These are phyloP conservation scores for Kryptolebias marmoratus DNA, from an alignment of 2,113 vertebrate genomes.

Conservation along the genomic window DNA sequence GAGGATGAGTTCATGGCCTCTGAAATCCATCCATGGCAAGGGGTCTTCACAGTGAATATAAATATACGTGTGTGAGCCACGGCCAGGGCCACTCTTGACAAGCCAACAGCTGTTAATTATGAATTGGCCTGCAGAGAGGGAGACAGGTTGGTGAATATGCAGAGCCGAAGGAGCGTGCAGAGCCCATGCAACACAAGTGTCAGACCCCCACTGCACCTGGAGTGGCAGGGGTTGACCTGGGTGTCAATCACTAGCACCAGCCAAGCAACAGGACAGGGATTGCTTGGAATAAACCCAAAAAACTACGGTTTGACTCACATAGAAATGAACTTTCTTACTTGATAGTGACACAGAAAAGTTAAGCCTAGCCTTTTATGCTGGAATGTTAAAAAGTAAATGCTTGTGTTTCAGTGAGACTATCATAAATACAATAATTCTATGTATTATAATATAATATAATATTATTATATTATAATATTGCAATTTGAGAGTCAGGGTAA, in stretches of 20 bases:
- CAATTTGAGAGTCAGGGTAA: background rate
- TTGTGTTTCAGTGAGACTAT: background rate
- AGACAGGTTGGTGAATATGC: constrained; percentile 84
- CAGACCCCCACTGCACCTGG: constrained; percentile 78
- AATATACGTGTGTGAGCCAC: constrained; percentile 80
- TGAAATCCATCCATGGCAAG: constrained; percentile 78
- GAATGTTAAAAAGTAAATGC: background rate
- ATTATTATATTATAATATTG: background rate
- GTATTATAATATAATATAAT: too few species aligned
- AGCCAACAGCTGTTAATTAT: constrained; percentile 88
- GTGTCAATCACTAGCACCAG: constrained; percentile 78
- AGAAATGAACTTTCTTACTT: constrained; percentile 57
- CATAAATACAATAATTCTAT: background rate
- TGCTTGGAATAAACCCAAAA: constrained; percentile 72
- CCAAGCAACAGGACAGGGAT: constrained; percentile 62
- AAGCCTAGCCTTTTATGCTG: background rate
- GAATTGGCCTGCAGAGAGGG: constrained; percentile 83
- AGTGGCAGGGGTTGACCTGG: constrained; percentile 77
- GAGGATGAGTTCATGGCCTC: constrained; percentile 79
- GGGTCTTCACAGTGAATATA: constrained; percentile 82
- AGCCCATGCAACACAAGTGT: constrained; percentile 79
- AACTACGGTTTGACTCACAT: constrained; percentile 58
- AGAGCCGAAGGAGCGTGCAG: constrained; percentile 73
- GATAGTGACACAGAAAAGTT: constrained; percentile 11
- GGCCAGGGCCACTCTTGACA: constrained; percentile 83